These are phyloP conservation scores for Cryptotis parvus DNA, from an alignment of 2,113 vertebrate genomes.

Conservation along the genomic window DNA sequence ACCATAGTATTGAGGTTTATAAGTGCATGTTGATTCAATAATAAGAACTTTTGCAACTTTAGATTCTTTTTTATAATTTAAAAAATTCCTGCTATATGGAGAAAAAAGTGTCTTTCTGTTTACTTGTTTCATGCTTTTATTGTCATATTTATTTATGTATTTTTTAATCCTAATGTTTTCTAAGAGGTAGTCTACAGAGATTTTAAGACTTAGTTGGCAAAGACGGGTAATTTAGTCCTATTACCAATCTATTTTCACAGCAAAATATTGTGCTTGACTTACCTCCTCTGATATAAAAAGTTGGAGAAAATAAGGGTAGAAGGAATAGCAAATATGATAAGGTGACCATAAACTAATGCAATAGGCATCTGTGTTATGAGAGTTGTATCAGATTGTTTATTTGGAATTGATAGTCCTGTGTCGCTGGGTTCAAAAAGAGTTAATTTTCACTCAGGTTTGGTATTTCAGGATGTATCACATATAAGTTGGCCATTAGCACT, in stretches of 20 bases:
- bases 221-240: neutral
- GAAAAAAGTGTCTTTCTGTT: neutral
- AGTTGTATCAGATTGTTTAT: neutral
- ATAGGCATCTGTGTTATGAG: neutral
- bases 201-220: neutral
- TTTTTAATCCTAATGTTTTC: neutral
- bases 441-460: constrained; percentile 34
- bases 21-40: neutral
- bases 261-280: neutral
- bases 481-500: neutral
- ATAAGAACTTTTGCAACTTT: neutral
- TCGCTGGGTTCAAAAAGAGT: constrained; percentile 34
- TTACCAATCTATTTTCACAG: neutral
- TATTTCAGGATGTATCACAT: neutral
- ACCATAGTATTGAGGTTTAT: neutral
- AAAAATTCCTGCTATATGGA: neutral
- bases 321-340: neutral
- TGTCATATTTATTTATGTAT: neutral
- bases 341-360: neutral
- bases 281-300: constrained; percentile 10
- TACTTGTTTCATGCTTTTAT: neutral
- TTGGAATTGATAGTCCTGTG: neutral
- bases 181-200: neutral
- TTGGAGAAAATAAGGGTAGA: neutral
- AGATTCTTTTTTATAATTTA: neutral